Conservation (phyloP, 37 sponge, comb jelly and placozoan genomes). For the Geodia barretti region DNA sequence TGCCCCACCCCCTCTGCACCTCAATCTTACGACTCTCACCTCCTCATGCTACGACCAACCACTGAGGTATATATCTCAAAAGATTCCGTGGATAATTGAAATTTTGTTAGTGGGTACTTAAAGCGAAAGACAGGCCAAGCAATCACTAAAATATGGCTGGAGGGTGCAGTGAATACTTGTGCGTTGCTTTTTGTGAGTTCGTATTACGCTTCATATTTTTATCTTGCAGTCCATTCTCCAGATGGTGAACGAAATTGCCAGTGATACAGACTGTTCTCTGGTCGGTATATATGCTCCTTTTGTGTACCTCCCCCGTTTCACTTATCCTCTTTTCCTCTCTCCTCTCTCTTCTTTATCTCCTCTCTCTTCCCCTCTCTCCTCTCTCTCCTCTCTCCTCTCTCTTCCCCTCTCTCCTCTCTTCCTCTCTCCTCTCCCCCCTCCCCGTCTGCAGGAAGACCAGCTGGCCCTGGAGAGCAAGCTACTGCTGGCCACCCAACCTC, state of each 20-base stretch:
- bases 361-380: background rate
- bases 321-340: background rate
- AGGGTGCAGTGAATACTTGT: background rate
- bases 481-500: slow-evolving; percentile 65
- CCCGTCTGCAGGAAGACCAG: slow-evolving; percentile 40
- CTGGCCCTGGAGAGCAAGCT: slow-evolving; percentile 54
- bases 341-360: background rate
- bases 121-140: background rate
- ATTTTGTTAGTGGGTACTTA: background rate
- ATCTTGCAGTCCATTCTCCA: slow-evolving; percentile 39
- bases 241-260: slow-evolving; percentile 35
- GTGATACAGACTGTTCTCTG: slow-evolving; percentile 29
- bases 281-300: background rate
- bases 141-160: background rate
- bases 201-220: background rate
- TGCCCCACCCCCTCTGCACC: background rate
- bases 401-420: background rate
- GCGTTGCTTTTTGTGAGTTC: background rate
- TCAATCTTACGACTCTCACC: slow-evolving; percentile 29
- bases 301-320: background rate
- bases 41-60: slow-evolving; percentile 66
- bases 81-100: no score
- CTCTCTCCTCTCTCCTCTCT: background rate
- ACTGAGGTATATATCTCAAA: slow-evolving; percentile 58
- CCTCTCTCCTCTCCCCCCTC: background rate